Evolutionary conservation across 2,888 invertebrate genomes (phyloP), one percentile per base, ranked within the genome.

Genomic region (Ormyrus rosae): DNA sequence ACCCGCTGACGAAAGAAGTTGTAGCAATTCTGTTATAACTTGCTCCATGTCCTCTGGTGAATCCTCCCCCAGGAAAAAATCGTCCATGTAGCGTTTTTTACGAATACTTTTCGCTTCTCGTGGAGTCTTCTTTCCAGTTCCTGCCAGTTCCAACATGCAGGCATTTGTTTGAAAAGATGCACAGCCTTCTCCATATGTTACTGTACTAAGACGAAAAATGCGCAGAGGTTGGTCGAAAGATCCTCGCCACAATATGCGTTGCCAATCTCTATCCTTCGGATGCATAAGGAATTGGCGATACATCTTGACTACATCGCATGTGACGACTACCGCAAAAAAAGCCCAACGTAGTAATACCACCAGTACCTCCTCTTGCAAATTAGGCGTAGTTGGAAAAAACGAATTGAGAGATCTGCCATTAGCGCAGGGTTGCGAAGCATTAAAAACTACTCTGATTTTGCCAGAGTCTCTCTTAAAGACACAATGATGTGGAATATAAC

Each of bases 401-500:
- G 10, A 10, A 13, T 60, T 60, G 60, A 60, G 60, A 3, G 6
- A 60, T 1, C 10, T 13, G 7, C 60, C 7, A 13, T 60, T 60
- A 7, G 10, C 1, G n/a, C n/a, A 2, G 7, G 2, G 8, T 11
- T 63, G 63, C 45, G 63, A 63, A 11, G 34, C 63, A 6, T 45
- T 63, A 46, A 63, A 63, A 9, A 63, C 5, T 9, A 63, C 63
- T 5, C 48, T 9, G 46, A 63, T 63, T 45, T 63, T 63, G 6
- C 11, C 45, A 1, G 9, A 2, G 5, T 67, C 50, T 6, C 48
- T 6, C 34, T 50, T 65, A 5, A 68, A 7, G 2, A 60, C 68
- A 2, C 46, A 46, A 50, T 73, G 63, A 64, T 73, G 73, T 34
- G 73, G 73, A 10, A 55, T n/a, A 64, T 53, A 64, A 34, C 46